Conservation (phyloP, 2,797 vertebrate genomes). For the Ciconia nigra region DNA sequence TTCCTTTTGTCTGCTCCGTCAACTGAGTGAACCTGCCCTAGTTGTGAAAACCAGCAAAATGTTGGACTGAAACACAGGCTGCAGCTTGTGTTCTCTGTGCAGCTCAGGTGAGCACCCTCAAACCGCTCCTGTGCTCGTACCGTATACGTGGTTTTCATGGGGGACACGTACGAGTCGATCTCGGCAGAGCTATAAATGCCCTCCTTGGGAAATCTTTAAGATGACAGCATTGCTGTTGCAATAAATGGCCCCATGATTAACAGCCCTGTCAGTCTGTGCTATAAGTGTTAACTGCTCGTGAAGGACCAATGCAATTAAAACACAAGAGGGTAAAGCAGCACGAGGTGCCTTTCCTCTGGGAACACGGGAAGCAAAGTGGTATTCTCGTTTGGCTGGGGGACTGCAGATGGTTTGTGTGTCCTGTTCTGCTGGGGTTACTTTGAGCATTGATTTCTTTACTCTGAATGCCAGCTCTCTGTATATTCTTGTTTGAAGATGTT, state of each 20-base stretch:
- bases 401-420: neutral
- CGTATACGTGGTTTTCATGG: accelerated
- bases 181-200: neutral
- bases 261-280: neutral
- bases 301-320: neutral
- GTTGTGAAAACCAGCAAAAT: neutral
- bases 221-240: neutral
- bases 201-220: neutral
- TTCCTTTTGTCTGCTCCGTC: neutral
- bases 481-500: neutral
- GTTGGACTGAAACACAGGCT: accelerated
- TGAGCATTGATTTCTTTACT: neutral
- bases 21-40: neutral
- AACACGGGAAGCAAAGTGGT: accelerated
- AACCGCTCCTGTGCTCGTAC: accelerated
- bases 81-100: neutral
- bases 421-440: neutral
- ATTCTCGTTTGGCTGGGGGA: neutral
- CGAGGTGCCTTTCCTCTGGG: neutral
- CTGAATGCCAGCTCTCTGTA: neutral
- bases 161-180: neutral
- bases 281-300: neutral
- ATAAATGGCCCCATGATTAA: neutral
- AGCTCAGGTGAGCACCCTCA: neutral
- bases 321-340: neutral